Evolutionary conservation across 1,140 invertebrate species (phyloP).

Genomic region (Laupala kohalensis): DNA sequence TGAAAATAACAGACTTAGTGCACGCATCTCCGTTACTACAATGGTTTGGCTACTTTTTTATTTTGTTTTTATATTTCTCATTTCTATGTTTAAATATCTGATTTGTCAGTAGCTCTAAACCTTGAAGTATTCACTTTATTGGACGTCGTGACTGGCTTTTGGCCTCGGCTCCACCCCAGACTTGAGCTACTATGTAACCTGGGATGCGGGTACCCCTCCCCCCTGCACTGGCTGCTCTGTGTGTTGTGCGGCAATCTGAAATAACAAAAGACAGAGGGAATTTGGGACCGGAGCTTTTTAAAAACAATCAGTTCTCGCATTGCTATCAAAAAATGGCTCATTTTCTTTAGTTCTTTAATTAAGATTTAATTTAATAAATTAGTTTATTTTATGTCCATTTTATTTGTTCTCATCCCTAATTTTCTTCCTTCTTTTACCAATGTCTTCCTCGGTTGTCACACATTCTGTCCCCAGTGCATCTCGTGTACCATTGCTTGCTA

Average conservation of each 20-base stretch:
- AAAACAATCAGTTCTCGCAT: too few species aligned
- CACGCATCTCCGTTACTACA: constrained; percentile 10
- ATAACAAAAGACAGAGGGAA: background rate
- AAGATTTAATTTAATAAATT: background rate
- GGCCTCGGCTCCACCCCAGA: background rate
- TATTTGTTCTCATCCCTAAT: background rate
- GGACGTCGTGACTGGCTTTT: background rate
- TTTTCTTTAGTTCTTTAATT: background rate
- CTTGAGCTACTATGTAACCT: background rate
- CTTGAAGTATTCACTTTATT: background rate
- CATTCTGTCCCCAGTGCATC: background rate
- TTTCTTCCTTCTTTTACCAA: background rate
- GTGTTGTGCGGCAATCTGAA: background rate
- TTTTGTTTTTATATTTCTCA: background rate
- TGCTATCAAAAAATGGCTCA: background rate
- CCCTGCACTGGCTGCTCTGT: background rate
- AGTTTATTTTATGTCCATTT: background rate
- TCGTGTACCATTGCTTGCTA: background rate
- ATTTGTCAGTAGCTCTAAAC: background rate
- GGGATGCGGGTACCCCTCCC: background rate
- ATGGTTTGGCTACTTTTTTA: background rate
- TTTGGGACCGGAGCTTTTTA: background rate
- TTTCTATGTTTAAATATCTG: background rate
- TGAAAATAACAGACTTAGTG: constrained; percentile 14
- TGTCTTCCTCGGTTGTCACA: background rate